Base-by-base conservation (phyloP, 2,888 invertebrate genomes). In the Minunthozetes semirufus region DNA sequence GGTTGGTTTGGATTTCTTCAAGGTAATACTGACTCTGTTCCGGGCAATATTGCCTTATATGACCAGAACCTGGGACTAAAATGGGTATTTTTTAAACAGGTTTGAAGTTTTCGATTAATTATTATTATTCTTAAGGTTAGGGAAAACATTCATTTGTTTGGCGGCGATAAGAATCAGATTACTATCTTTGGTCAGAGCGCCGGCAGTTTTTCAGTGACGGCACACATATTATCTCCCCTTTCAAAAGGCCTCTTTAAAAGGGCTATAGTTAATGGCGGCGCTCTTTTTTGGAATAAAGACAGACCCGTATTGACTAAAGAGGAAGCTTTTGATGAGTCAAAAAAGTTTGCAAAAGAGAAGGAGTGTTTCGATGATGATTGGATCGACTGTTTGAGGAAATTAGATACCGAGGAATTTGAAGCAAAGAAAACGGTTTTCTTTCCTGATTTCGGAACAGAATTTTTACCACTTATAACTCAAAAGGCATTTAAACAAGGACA, bases 151-250 rank as follows among this genome's bases (percentile, higher is more conserved):
- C 80, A 80, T 56, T 56, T 76, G 6, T 81, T 81, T 73, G 56
- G 56, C 25, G 56, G 56, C 56, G 56, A 56, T 56, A 56, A 56
- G 9, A 56, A 56, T 25, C 25, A 82, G 59, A 82, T 83, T 29
- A 83, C 83, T 9, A 77, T 86, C 13, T 84, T 86, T 79, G 85
- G 85, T 8, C 85, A 85, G 78, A 84, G 84, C 75, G 85, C 85
- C 1, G 82, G 9, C 80, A 56, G 56, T 56, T 19, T 13, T 22
- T 48, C 68, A 1, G 74, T 70, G 15, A 25, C 53, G 6, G 9
- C 68, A 22, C 66, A 46, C n/a, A 11, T 74, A n/a, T 1, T 70
- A 17, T 74, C 74, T 9, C 74, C 74, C 6, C 17, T 68, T 27
- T n/a, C 74, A 5, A 42, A 42, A 27, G 56, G 56, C 11, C 11